Conservation (phyloP, 2,113 vertebrate genomes). For the Perognathus longimembris region DNA sequence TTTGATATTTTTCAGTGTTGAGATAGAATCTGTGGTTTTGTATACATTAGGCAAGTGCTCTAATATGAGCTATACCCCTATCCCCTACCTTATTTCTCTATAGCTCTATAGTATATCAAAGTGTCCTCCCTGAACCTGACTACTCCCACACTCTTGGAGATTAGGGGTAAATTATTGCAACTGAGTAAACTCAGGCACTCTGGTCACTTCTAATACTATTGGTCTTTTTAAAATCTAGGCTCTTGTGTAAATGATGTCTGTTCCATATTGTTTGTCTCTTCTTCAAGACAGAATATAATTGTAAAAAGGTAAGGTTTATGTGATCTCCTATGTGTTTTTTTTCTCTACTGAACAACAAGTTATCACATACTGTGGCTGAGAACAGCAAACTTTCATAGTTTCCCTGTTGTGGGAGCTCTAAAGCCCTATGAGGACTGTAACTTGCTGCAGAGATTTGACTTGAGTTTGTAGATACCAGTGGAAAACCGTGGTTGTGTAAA, state of each 20-base stretch:
- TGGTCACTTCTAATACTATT: not conserved
- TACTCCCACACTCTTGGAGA: not conserved
- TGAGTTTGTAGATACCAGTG: no score
- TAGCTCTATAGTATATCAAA: not conserved
- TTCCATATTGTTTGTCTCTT: constrained; percentile 3
- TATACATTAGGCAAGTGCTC: not conserved
- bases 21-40: not conserved
- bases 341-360: not conserved
- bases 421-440: no score
- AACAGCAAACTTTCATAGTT: not conserved
- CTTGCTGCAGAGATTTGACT: no score
- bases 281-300: not conserved
- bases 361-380: not conserved
- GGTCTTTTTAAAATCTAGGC: not conserved
- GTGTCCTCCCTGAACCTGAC: not conserved
- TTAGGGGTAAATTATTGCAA: not conserved
- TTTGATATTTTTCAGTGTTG: not conserved
- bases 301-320: not conserved
- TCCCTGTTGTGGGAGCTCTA: no score
- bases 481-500: no score
- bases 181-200: constrained; percentile 7
- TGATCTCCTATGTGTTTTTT: not conserved
- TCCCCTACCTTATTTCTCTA: not conserved
- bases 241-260: not conserved
- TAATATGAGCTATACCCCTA: not conserved